These are phyloP conservation scores for Urophycis tenuis DNA, from an alignment of 2,797 vertebrate species.

Conservation along the genomic window DNA sequence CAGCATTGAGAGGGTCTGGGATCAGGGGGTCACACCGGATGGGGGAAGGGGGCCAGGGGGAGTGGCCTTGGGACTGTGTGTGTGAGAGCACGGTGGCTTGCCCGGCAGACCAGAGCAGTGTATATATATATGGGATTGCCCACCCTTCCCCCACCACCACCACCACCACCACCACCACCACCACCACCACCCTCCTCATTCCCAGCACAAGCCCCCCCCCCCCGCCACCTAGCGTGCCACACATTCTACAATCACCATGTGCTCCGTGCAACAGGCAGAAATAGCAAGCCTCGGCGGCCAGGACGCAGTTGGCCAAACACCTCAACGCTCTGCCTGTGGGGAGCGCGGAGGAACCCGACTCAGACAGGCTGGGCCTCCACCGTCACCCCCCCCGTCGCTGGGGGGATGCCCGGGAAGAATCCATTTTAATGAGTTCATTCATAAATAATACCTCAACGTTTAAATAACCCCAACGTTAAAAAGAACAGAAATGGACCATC, in stretches of 20 bases:
- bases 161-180: background rate
- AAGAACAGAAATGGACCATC: no score
- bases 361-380: background rate
- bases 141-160: background rate
- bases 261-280: background rate
- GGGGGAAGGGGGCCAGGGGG: background rate
- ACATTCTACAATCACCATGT: background rate
- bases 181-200: background rate
- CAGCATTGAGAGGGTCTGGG: background rate
- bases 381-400: no score
- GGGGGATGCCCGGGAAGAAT: background rate
- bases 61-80: background rate
- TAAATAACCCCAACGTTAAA: no score
- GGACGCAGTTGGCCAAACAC: background rate
- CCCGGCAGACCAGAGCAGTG: background rate
- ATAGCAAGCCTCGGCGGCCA: background rate
- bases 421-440: background rate
- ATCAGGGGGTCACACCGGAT: background rate
- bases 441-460: background rate
- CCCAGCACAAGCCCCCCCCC: background rate
- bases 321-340: background rate
- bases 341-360: background rate
- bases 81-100: background rate
- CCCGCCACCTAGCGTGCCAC: background rate
- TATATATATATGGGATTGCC: background rate